phyloP scores from a whole-genome alignment of 1,140 invertebrate genomes.

The Pentalonia nigronervosa region DNA sequence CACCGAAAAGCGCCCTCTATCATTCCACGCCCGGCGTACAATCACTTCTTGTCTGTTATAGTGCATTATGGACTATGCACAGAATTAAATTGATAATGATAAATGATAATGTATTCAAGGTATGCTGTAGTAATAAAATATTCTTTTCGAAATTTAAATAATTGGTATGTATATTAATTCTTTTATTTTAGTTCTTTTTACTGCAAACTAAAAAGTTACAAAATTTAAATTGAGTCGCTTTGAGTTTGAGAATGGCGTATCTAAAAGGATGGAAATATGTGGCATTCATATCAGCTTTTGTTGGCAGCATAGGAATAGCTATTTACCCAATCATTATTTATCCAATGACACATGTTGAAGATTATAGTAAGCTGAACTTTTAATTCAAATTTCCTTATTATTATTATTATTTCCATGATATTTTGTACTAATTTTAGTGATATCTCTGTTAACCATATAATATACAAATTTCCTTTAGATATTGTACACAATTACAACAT shows the following conservation, averaged over 20 bases:
- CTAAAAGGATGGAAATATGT: conserved; percentile 69
- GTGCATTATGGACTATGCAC: too few relatives aligned
- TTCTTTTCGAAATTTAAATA: neutral
- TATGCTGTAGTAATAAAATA: neutral
- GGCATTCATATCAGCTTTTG: conserved; percentile 68
- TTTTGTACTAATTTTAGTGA: neutral
- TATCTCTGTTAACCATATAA: neutral
- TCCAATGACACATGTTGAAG: conserved; percentile 72
- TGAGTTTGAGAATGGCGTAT: conserved; percentile 1
- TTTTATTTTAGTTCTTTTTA: neutral
- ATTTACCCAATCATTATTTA: conserved; percentile 72
- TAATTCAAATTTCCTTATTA: neutral
- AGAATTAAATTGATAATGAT: too few relatives aligned
- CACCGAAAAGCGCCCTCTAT: too few relatives aligned
- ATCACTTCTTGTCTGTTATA: too few relatives aligned
- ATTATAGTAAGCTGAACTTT: conserved; percentile 68
- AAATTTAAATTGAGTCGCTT: neutral
- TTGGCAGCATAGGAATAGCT: conserved; percentile 68
- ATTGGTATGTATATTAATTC: neutral
- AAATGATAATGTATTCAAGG: too few relatives aligned
- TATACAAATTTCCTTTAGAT: neutral
- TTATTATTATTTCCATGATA: neutral
- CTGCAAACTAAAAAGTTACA: neutral
- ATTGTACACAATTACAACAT: neutral
- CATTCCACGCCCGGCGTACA: too few relatives aligned